Evolutionary conservation across 2,113 vertebrate species (phyloP).

Genomic region (Xenus cinereus): DNA sequence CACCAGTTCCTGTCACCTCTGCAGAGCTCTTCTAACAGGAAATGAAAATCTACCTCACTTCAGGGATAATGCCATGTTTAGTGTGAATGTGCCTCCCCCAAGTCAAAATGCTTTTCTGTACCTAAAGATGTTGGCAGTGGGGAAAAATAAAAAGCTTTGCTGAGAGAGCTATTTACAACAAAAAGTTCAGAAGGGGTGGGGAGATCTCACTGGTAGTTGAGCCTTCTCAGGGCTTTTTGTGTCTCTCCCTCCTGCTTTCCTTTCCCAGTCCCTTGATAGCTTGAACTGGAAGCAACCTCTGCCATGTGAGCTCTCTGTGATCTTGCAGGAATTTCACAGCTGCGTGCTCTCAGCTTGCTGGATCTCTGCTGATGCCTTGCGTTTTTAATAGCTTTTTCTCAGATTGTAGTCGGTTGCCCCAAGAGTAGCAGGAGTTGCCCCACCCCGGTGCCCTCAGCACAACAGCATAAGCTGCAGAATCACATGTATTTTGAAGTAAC

Average conservation of each 20-base stretch:
- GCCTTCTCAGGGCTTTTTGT: neutral
- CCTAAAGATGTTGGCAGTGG: neutral
- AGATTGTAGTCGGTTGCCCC: neutral
- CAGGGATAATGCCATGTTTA: neutral
- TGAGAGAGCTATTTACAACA: neutral
- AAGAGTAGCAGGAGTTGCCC: neutral
- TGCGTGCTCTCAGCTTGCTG: fast-evolving
- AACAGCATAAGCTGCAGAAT: neutral
- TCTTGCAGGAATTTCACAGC: neutral
- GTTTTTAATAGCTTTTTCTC: neutral
- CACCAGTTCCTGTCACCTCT: neutral
- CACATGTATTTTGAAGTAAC: fast-evolving
- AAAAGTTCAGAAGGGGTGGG: neutral
- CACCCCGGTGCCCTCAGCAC: neutral
- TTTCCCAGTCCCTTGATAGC: neutral
- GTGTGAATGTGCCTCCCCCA: fast-evolving
- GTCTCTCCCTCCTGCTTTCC: neutral
- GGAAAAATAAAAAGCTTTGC: neutral
- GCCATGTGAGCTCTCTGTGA: neutral
- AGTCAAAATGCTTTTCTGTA: neutral
- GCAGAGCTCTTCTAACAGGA: neutral
- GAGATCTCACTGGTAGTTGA: neutral
- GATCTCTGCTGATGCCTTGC: fast-evolving
- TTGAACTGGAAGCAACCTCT: neutral
- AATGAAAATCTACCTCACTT: fast-evolving